Evolutionary conservation across 2,888 invertebrate genomes (phyloP).

Genomic region (Rhodophaea formosa): DNA sequence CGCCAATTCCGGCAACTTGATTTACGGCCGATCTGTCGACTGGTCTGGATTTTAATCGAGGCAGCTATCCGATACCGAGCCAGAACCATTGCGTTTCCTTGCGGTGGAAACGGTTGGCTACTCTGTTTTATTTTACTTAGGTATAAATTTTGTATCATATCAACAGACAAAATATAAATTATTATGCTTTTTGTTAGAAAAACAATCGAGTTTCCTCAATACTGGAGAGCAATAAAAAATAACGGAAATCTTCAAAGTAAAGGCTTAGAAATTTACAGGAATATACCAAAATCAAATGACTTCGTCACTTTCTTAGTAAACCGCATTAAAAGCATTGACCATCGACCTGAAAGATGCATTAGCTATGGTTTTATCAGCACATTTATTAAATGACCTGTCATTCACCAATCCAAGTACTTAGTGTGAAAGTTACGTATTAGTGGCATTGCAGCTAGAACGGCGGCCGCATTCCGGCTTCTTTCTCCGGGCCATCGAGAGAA

Average conservation of each 20-base stretch:
- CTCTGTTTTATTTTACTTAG: background rate
- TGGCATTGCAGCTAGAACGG: background rate
- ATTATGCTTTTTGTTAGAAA: too few species aligned
- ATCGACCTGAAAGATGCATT: too few species aligned
- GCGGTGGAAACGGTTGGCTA: background rate
- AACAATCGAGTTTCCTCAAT: too few species aligned
- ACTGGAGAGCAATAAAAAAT: too few species aligned
- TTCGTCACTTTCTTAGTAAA: too few species aligned
- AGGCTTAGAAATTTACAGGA: too few species aligned
- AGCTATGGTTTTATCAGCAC: background rate
- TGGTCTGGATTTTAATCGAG: conserved; percentile 11
- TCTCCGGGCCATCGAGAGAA: conserved; percentile 5
- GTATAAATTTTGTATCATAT: too few species aligned
- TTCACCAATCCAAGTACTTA: background rate
- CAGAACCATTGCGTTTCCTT: background rate
- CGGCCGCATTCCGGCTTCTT: conserved; percentile 11
- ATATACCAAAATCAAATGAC: too few species aligned
- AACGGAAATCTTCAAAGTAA: too few species aligned
- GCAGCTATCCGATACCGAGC: background rate
- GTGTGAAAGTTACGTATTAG: conserved; percentile 8
- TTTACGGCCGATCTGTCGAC: background rate
- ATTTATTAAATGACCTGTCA: background rate
- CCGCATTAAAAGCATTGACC: too few species aligned
- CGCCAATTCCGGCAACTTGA: background rate
- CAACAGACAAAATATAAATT: too few species aligned